These are phyloP conservation scores for Molothrus ater DNA, from an alignment of 2,797 vertebrate species.

Conservation along the genomic window DNA sequence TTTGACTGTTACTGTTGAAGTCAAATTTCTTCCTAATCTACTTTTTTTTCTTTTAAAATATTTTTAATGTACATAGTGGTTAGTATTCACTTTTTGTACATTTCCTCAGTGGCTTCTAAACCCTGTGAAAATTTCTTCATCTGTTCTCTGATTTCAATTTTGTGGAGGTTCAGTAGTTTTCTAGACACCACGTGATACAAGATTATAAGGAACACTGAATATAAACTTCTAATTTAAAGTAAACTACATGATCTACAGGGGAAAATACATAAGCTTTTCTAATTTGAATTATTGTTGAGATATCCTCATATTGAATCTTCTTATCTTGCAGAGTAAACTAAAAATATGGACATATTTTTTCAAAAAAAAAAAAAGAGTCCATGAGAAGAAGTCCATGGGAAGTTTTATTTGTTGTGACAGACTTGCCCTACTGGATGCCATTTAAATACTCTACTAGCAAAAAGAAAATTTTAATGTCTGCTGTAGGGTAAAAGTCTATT, in stretches of 20 bases:
- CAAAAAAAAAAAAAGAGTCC: no score
- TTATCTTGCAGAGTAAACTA: neutral
- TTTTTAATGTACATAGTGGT: neutral
- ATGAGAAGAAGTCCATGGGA: neutral
- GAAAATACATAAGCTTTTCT: neutral
- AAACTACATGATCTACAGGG: neutral
- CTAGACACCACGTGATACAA: neutral
- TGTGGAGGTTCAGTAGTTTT: neutral
- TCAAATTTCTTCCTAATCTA: neutral
- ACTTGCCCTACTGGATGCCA: neutral
- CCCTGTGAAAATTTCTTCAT: neutral
- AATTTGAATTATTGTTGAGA: neutral
- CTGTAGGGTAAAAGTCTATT: neutral
- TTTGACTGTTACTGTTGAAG: neutral
- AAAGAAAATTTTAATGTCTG: neutral
- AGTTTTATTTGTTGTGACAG: neutral
- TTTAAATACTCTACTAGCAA: neutral
- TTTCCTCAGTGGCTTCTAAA: neutral
- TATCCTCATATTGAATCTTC: neutral
- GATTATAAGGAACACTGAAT: neutral
- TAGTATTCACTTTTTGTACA: neutral
- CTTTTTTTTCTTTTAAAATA: no score
- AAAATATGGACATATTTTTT: neutral
- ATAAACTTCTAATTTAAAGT: neutral
- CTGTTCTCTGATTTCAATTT: neutral